Percentiles rank a stretch among this genome's conserved stretches.
phyloP scores from a whole-genome alignment of 2,113 vertebrate genomes.

The Mus spicilegus region DNA sequence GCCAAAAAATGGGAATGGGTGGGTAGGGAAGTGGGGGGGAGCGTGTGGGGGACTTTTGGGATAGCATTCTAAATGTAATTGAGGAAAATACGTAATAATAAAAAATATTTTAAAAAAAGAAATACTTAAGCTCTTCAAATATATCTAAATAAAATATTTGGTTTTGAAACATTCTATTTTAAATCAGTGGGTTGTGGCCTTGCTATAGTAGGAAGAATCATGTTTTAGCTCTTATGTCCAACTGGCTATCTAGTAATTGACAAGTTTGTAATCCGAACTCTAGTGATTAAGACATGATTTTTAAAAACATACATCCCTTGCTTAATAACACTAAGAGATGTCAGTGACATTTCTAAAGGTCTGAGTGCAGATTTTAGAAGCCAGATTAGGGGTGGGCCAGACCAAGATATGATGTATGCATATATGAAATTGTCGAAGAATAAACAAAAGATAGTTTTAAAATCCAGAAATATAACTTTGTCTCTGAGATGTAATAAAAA shows the following conservation, averaged over 20 bases:
- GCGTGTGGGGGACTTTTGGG: no score
- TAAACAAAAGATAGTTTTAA: not conserved
- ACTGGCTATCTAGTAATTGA: not conserved
- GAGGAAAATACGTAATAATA: no score
- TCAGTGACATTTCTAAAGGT: not conserved
- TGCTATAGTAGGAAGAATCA: not conserved
- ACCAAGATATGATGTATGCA: not conserved
- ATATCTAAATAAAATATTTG: constrained; percentile 73
- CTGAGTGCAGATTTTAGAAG: not conserved
- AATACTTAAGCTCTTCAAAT: constrained; percentile 67
- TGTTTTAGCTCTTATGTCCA: constrained; percentile 34
- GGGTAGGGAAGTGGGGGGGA: no score
- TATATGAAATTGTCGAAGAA: not conserved
- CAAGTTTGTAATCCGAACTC: not conserved
- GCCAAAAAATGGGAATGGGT: no score
- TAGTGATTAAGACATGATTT: constrained; percentile 3
- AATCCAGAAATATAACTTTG: constrained; percentile 39
- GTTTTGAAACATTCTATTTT: constrained; percentile 59
- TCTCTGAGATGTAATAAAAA: constrained; percentile 32
- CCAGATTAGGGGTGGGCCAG: not conserved
- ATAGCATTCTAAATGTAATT: no score
- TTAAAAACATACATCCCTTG: not conserved
- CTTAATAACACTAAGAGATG: constrained; percentile 16
- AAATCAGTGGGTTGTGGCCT: constrained; percentile 45
- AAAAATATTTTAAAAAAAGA: not conserved